Evolutionary conservation across 2,113 vertebrate species (phyloP), one percentile per base, ranked within the genome.

Genomic region (Ploceus nigricollis): DNA sequence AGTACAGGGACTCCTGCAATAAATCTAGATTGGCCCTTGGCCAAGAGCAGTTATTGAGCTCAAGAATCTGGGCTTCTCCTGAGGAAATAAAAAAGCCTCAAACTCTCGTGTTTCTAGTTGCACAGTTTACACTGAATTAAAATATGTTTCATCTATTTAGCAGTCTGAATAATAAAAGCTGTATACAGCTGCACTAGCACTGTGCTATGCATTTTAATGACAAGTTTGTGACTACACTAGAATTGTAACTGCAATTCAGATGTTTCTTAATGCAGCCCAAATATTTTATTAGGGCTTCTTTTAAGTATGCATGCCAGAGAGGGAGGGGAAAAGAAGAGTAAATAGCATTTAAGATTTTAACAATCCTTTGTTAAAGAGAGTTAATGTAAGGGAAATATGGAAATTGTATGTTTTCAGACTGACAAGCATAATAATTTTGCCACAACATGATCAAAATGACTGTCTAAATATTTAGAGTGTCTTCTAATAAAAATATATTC

Each of bases 401-500:
- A 98, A 98, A 98, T 97, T 97, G 96, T 96, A 96, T 98, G 97
- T 98, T 98, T 98, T 97, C 97, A 97, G 94, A 81, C 94, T 96
- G 97, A 97, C 94, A 97, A 95, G 97, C 94, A 96, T 94, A 98
- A 98, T 97, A 87, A 95, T 94, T 97, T 98, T 97, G 95, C 98
- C 97, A 97, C 97, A 98, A 97, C 93, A 96, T 86, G 96, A 96
- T 98, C 98, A 97, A 97, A 96, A 97, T 97, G 95, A 96, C 91
- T 98, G 97, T 98, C 97, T 98, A 98, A 98, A 98, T 98, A 98
- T 98, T 98, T 98, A 95, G 95, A 97, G 82, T 95, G 77, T 96
- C 95, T 97, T 91, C 95, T 97, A 97, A 96, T 80, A 93, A 98
- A 96, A 97, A 96, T 96, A 93, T 93, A 93, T 82, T 93, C 93